A percentile compares a stretch with the other conserved stretches of the same genome.
phyloP scores from a whole-genome alignment of 2,797 vertebrate genomes.

The Chaunax sp. region DNA sequence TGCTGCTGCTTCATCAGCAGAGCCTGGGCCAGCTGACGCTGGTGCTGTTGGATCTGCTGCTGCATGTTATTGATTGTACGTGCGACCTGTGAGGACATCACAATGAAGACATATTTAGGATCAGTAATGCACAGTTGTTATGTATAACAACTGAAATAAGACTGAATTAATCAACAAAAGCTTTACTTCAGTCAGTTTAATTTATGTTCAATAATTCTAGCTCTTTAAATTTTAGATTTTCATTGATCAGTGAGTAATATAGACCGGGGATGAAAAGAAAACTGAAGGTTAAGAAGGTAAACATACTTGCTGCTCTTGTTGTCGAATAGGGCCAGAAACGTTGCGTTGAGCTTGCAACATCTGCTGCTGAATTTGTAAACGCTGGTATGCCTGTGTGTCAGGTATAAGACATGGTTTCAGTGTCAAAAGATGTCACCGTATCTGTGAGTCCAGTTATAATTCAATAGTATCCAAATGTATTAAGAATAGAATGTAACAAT shows the following conservation, averaged over 20 bases:
- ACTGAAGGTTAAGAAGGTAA: background rate
- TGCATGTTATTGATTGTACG: constrained; percentile 99
- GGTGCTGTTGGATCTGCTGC: constrained; percentile 99
- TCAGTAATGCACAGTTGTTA: background rate
- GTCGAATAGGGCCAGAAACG: constrained; percentile 98
- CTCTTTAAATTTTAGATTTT: background rate
- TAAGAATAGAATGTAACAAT: no score
- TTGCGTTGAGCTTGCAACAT: constrained; percentile 99
- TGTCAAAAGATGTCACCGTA: background rate
- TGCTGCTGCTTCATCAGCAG: constrained; percentile 98
- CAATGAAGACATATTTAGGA: constrained; percentile 6
- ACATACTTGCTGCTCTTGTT: constrained; percentile 99
- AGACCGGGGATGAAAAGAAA: background rate
- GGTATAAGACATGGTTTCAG: constrained; percentile 7
- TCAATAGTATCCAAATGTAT: background rate
- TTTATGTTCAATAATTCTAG: background rate
- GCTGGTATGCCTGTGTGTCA: constrained; percentile 92
- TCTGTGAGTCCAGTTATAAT: constrained; percentile 1
- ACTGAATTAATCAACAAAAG: background rate
- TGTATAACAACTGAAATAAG: background rate
- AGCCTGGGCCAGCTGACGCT: constrained; percentile 99
- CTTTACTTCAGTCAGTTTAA: background rate
- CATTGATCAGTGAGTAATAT: background rate
- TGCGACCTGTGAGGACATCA: constrained; percentile 89
- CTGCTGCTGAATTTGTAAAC: constrained; percentile 99